A percentile compares a stretch with the other conserved stretches of the same genome.
phyloP scores from a whole-genome alignment of 2,113 vertebrate species.

The Notarius quadriscutis region DNA sequence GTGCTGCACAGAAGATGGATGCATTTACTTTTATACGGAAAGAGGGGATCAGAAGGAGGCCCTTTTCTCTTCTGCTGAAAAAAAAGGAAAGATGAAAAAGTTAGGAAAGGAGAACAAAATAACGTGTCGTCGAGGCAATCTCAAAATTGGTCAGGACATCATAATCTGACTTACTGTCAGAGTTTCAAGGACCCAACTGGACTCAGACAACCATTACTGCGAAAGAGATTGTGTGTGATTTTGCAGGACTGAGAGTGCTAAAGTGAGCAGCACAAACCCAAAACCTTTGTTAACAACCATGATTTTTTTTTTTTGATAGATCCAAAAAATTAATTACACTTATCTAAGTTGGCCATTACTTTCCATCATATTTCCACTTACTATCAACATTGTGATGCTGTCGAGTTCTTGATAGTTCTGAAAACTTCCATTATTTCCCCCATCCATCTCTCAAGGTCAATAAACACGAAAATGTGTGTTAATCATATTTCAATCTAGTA shows the following conservation, averaged over 20 bases:
- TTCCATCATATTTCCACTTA: too few relatives aligned
- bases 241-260: neutral
- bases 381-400: too few relatives aligned
- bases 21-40: constrained; percentile 18
- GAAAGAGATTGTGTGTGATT: neutral
- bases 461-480: too few relatives aligned
- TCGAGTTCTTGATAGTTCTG: too few relatives aligned
- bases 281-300: neutral
- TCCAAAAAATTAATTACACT: too few relatives aligned
- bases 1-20: constrained; percentile 37
- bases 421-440: too few relatives aligned
- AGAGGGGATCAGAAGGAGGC: constrained; percentile 2
- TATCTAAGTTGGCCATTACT: too few relatives aligned
- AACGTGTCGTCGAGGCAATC: neutral
- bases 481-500: too few relatives aligned
- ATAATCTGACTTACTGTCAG: constrained; percentile 38
- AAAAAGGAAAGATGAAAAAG: neutral
- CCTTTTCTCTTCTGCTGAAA: neutral
- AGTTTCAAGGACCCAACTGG: neutral
- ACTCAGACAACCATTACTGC: neutral
- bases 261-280: neutral
- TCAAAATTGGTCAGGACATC: neutral
- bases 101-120: neutral
- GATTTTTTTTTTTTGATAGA: too few relatives aligned
- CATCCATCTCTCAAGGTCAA: too few relatives aligned